Evolutionary conservation across 2,797 vertebrate species (phyloP).

Genomic region (Cossypha dichroa): DNA sequence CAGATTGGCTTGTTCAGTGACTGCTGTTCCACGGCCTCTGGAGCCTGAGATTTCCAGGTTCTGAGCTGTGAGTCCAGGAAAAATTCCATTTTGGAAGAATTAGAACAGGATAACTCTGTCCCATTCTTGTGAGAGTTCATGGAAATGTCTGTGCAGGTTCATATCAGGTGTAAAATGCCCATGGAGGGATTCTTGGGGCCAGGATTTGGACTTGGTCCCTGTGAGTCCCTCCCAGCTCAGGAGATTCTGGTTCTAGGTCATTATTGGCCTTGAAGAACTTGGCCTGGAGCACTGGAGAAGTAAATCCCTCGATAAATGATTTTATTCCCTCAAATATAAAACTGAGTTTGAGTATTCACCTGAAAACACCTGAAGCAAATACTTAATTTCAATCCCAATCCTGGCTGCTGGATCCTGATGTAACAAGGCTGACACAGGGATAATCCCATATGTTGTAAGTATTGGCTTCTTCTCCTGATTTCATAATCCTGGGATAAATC

Average conservation of each 20-base stretch:
- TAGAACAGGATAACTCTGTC: neutral
- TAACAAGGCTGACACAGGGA: neutral
- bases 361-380: neutral
- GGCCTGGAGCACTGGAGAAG: neutral
- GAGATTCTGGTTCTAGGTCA: neutral
- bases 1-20: neutral
- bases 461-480: neutral
- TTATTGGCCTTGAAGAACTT: neutral
- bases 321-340: neutral
- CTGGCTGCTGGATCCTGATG: neutral
- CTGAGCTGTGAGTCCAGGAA: neutral
- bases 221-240: neutral
- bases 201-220: neutral
- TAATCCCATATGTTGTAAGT: neutral
- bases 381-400: fast-evolving
- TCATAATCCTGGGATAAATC: neutral
- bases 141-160: neutral
- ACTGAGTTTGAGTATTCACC: neutral
- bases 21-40: neutral
- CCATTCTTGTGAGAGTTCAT: neutral
- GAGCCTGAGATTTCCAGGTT: neutral
- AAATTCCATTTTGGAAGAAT: neutral
- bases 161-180: neutral
- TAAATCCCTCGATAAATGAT: neutral
- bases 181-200: neutral